Evolutionary conservation across 2,113 vertebrate genomes (phyloP), one percentile per base, ranked within the genome.

Genomic region (Nanger granti): DNA sequence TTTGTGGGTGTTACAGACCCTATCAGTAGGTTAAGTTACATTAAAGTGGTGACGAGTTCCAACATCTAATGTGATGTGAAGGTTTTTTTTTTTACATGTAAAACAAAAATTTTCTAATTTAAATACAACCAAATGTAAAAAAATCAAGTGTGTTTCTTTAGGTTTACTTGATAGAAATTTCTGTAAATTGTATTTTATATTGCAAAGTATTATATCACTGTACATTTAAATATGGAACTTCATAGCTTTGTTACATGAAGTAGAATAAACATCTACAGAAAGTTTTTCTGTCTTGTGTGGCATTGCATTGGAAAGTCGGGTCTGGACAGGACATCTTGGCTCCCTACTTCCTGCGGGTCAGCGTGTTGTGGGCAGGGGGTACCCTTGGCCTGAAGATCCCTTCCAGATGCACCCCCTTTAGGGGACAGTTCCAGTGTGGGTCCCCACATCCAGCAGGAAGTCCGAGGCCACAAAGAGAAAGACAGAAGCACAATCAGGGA

Each of bases 111-210:
- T 99, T 99, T 98, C 98, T 99, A 98, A 99, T 98, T 98, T 99
- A 99, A 99, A 98, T 98, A 98, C 98, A 97, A 97, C 93, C 94
- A 97, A 96, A 98, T 99, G 98, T 98, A 98, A 98, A 98, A 73
- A 83, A 98, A 97, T 93, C 97, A 97, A 98, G 98, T 98, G 98
- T 98, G 99, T 98, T 99, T 98, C 98, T 97, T 99, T 98, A 98
- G 97, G 97, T 97, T 98, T 98, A 97, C 98, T 98, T 98, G 97
- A 96, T 98, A 98, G 98, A 98, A 96, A 93, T 98, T 99, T 99
- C 98, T 99, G 98, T 99, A 99, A 98, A 99, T 98, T 98, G 98
- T 98, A 98, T 99, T 99, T 99, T 99, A 98, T 99, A 99, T 98
- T 98, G 97, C 98, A 98, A 93, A 99, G 93, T 98, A 98, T 98